A percentile compares a stretch with the other conserved stretches of the same genome.
phyloP scores from a whole-genome alignment of 2,888 invertebrate genomes.

The Cerastis rubricosa region DNA sequence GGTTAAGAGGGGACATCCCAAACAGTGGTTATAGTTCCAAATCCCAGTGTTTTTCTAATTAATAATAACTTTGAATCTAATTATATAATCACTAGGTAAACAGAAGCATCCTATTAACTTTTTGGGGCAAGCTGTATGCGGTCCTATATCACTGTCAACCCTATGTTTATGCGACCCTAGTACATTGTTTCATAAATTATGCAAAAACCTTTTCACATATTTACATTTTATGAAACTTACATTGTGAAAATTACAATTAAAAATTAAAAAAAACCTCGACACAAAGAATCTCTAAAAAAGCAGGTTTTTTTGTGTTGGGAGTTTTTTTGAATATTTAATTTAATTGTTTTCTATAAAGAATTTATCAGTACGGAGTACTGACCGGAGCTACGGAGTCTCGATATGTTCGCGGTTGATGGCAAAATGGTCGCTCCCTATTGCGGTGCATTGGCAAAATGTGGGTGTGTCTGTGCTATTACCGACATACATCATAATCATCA shows the following conservation, averaged over 20 bases:
- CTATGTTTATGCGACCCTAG: slow-evolving; percentile 35
- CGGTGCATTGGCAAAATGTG: not conserved
- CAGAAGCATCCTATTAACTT: slow-evolving; percentile 11
- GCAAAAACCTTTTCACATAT: slow-evolving; percentile 44
- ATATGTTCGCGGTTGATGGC: not conserved
- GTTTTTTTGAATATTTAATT: too few relatives aligned
- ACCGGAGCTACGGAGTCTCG: not conserved
- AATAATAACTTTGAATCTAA: not conserved
- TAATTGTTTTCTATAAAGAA: not conserved
- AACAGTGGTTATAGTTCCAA: not conserved
- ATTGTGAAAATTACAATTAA: too few relatives aligned
- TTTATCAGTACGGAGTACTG: not conserved
- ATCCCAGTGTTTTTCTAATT: not conserved
- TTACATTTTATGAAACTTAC: slow-evolving; percentile 39
- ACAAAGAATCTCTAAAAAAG: too few relatives aligned
- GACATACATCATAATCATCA: too few relatives aligned
- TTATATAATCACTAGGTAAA: slow-evolving; percentile 6
- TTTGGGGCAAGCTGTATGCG: slow-evolving; percentile 24
- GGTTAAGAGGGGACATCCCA: too few relatives aligned
- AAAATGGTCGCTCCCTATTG: not conserved
- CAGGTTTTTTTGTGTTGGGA: too few relatives aligned
- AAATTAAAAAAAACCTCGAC: too few relatives aligned
- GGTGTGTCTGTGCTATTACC: not conserved
- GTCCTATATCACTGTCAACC: slow-evolving; percentile 53
- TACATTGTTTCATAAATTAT: slow-evolving; percentile 57